A percentile compares a stretch with the other conserved stretches of the same genome.
Evolutionary conservation across 30 jellyfish, hydroid and myxozoan species (phyloP).

Genomic region (Sanderia malayensis): DNA sequence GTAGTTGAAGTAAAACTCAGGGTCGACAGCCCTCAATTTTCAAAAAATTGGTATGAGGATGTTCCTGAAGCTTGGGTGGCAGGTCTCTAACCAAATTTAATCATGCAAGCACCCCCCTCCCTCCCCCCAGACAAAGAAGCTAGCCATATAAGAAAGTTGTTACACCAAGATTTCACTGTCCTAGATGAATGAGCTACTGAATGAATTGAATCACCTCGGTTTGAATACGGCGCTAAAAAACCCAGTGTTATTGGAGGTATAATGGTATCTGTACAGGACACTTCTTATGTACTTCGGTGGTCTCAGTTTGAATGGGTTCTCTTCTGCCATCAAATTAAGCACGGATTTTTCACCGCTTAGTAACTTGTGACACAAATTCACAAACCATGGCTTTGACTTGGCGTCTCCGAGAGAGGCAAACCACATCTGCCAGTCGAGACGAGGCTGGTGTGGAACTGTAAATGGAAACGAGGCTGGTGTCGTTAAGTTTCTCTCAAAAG

Average conservation of each 20-base stretch:
- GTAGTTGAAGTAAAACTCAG: too few species aligned
- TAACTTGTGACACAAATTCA: constrained; percentile 41
- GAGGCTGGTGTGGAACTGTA: constrained; percentile 80
- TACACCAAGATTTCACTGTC: too few species aligned
- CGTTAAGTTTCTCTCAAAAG: too few species aligned
- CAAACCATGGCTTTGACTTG: constrained; percentile 57
- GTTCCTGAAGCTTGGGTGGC: too few species aligned
- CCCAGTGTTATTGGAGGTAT: constrained; percentile 40
- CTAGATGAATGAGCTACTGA: too few species aligned
- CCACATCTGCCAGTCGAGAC: constrained; percentile 89
- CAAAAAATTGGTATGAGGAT: too few species aligned
- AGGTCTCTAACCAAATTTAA: too few species aligned
- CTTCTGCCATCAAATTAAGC: constrained; percentile 48
- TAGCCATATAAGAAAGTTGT: too few species aligned
- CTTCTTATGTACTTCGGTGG: constrained; percentile 66
- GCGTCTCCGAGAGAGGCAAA: constrained; percentile 58
- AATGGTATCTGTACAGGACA: constrained; percentile 61
- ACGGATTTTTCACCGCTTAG: constrained; percentile 43
- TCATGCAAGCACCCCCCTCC: too few species aligned
- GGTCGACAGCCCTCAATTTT: too few species aligned
- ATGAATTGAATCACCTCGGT: too few species aligned
- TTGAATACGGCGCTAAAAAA: constrained; percentile 30
- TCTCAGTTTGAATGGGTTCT: constrained; percentile 39
- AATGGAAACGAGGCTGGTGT: background rate
- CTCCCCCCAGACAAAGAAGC: too few species aligned